phyloP scores from a whole-genome alignment of 1,140 invertebrate genomes.

The Sinella curviseta region DNA sequence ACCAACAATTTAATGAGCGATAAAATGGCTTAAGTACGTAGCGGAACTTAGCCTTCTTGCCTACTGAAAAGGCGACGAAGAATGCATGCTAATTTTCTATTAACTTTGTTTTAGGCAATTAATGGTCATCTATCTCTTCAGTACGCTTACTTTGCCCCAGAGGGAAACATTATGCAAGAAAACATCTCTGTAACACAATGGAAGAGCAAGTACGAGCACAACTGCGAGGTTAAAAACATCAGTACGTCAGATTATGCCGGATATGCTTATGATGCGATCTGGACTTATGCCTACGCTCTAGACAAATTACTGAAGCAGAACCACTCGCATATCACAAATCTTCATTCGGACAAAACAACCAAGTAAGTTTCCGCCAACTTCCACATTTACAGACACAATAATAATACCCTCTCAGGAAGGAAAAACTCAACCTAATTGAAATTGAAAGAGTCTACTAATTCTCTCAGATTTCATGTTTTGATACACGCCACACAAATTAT shows the following conservation, averaged over 20 bases:
- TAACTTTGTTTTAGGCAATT: conserved; percentile 60
- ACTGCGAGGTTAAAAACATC: conserved; percentile 46
- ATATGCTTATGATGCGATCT: conserved; percentile 60
- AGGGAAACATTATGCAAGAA: conserved; percentile 66
- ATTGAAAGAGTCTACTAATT: no score
- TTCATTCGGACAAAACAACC: conserved; percentile 63
- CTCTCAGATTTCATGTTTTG: no score
- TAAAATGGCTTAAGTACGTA: no score
- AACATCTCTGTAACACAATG: conserved; percentile 64
- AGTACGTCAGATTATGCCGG: conserved; percentile 67
- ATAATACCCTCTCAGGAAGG: no score
- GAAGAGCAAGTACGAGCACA: conserved; percentile 58
- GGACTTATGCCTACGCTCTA: conserved; percentile 75
- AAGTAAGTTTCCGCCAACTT: conserved; percentile 57
- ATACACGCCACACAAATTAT: no score
- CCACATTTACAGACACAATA: no score
- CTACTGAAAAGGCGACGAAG: no score
- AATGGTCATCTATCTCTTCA: conserved; percentile 73
- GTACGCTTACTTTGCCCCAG: conserved; percentile 67
- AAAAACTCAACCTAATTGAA: neutral
- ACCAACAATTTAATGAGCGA: no score
- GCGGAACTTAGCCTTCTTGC: no score
- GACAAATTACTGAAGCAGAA: conserved; percentile 65
- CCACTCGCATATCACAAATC: conserved; percentile 61
- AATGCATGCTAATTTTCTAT: neutral